Evolutionary conservation across 2,113 vertebrate genomes (phyloP).

Genomic region (Albula goreensis): DNA sequence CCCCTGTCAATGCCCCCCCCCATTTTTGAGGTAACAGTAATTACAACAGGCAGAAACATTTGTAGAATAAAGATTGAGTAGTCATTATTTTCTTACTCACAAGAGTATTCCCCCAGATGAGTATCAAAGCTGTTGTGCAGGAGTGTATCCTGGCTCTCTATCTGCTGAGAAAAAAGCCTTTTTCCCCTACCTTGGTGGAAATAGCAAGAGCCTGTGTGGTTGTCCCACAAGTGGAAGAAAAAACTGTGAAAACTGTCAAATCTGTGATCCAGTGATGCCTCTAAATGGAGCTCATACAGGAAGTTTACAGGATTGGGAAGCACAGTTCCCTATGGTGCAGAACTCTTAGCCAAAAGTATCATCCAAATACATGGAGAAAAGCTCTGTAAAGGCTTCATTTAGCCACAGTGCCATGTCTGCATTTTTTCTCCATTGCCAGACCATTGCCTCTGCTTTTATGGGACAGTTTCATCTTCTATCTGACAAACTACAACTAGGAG

Average conservation of each 20-base stretch:
- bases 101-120: background rate
- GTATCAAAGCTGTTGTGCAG: background rate
- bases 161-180: background rate
- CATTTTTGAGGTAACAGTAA: background rate
- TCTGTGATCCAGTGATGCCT: background rate
- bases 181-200: background rate
- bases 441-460: too few species aligned
- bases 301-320: background rate
- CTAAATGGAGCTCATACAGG: background rate
- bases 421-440: too few species aligned
- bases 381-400: background rate
- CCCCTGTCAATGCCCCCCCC: background rate
- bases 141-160: background rate
- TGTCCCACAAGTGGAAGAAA: background rate
- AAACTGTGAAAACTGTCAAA: background rate
- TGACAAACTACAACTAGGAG: too few species aligned
- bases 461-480: too few species aligned
- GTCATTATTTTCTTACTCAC: background rate
- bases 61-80: background rate
- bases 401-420: too few species aligned
- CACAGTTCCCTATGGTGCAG: background rate
- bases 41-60: slow-evolving; percentile 4
- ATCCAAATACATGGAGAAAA: background rate
- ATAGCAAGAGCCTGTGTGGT: background rate
- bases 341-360: background rate